Evolutionary conservation across 2,888 invertebrate species (phyloP).

Genomic region (Diaprepes abbreviatus): DNA sequence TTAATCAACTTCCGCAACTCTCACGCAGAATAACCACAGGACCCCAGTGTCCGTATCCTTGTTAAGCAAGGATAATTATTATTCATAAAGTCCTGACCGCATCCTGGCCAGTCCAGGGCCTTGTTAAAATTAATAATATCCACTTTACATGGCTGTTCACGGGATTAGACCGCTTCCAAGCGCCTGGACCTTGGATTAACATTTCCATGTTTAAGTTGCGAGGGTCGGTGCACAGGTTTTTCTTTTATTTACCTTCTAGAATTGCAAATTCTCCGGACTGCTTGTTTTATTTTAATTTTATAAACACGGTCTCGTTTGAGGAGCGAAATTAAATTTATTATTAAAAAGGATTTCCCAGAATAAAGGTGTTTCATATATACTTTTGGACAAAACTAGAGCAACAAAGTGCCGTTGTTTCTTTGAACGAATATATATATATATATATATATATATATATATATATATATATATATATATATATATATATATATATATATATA

Average conservation of each 20-base stretch:
- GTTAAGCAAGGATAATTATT: slow-evolving; percentile 67
- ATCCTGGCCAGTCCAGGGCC: slow-evolving; percentile 60
- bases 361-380: too few relatives aligned
- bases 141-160: slow-evolving; percentile 61
- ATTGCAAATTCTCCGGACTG: slow-evolving; percentile 30
- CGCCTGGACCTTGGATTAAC: slow-evolving; percentile 50
- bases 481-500: too few relatives aligned
- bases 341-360: too few relatives aligned
- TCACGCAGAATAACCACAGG: slow-evolving; percentile 41
- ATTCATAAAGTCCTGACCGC: slow-evolving; percentile 66
- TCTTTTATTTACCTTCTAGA: slow-evolving; percentile 28
- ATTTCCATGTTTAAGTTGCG: slow-evolving; percentile 43
- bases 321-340: too few relatives aligned
- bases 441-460: too few relatives aligned
- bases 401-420: too few relatives aligned
- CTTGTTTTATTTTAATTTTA: not conserved
- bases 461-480: too few relatives aligned
- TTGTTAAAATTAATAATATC: slow-evolving; percentile 66
- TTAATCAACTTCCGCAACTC: slow-evolving; percentile 45
- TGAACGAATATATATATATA: too few relatives aligned
- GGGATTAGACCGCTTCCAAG: slow-evolving; percentile 55
- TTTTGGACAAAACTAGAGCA: too few relatives aligned
- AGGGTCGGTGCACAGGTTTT: slow-evolving; percentile 12
- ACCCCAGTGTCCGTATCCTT: slow-evolving; percentile 62
- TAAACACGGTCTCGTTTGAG: too few relatives aligned